Percentiles rank a stretch among this genome's conserved stretches.
These are phyloP conservation scores for Merodon equestris DNA, from an alignment of 2,888 invertebrate genomes.

Conservation along the genomic window DNA sequence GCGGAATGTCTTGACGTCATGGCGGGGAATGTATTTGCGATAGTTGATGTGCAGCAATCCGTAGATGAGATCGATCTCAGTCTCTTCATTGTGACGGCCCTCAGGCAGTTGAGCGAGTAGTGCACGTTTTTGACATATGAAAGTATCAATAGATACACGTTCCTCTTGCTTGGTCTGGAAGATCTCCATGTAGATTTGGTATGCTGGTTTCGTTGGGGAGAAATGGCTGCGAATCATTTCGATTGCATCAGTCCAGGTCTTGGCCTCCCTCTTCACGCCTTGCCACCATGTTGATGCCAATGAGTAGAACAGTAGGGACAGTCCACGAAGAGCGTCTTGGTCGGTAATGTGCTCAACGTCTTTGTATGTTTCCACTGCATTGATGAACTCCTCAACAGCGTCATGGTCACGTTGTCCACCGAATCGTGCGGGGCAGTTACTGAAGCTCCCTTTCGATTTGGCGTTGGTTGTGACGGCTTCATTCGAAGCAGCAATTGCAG, in stretches of 20 bases:
- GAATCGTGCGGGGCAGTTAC: constrained; percentile 72
- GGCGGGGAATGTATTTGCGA: constrained; percentile 69
- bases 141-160: constrained; percentile 73
- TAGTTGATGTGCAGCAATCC: constrained; percentile 72
- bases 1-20: constrained; percentile 73
- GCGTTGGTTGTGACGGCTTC: constrained; percentile 43
- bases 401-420: constrained; percentile 74
- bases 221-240: constrained; percentile 75
- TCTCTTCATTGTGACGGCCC: constrained; percentile 75
- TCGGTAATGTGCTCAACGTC: constrained; percentile 75
- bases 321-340: constrained; percentile 74
- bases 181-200: constrained; percentile 77
- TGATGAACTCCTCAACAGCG: constrained; percentile 76
- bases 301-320: constrained; percentile 74
- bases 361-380: constrained; percentile 74
- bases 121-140: constrained; percentile 75
- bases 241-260: constrained; percentile 75
- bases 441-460: constrained; percentile 73
- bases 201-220: constrained; percentile 75
- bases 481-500: constrained; percentile 69
- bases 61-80: constrained; percentile 75
- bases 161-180: constrained; percentile 74
- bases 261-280: constrained; percentile 75
- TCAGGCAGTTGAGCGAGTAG: constrained; percentile 76
- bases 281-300: constrained; percentile 77